Evolutionary conservation across 2,113 vertebrate species (phyloP), one percentile per base, ranked within the genome.

Genomic region (Muntiacus muntjak): DNA sequence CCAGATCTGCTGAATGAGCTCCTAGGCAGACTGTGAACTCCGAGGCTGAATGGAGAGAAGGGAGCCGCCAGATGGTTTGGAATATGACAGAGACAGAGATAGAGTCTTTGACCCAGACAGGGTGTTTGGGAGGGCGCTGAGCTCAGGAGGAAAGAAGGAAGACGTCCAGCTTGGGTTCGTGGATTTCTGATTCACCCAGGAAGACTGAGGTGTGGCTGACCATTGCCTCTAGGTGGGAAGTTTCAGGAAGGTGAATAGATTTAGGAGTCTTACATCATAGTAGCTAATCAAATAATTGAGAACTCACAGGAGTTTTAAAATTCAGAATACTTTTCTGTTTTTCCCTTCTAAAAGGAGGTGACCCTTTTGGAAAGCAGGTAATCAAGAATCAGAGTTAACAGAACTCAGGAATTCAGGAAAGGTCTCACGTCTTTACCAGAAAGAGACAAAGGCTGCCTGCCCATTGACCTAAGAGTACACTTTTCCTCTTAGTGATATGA

Each of bases 401-500:
- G 71, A 76, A 60, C 13, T 52, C 21, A 30, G 74, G 45, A 57
- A 54, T 79, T n/a, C 79, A 81, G 1, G 40, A 4, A 76, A n/a
- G 81, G 14, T 89, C 91, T 97, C 91, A 30, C 0, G 4, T 94
- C 94, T 98, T 96, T 94, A 60, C 95, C 64, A 33, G 82, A 95
- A 96, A 93, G 94, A 79, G 13, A 58, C 2, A 1, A 81, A 87
- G 26, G 33, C 23, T 33, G 5, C 33, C 19, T 19, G 2, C 45
- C 14, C 5, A 0, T 25, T 43, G 60, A 30, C 45, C 50, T 83
- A 47, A 78, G n/a, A 57, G 62, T 60, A 16, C 5, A 15, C 0
- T 55, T 87, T 45, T 87, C 40, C 4, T 92, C 4, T 78, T 58
- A 26, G 30, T 78, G 60, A 19, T 43, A 7, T 8, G 71, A 85